Evolutionary conservation across 2,797 vertebrate genomes (phyloP).

Genomic region (Chaetodon trifasciatus): DNA sequence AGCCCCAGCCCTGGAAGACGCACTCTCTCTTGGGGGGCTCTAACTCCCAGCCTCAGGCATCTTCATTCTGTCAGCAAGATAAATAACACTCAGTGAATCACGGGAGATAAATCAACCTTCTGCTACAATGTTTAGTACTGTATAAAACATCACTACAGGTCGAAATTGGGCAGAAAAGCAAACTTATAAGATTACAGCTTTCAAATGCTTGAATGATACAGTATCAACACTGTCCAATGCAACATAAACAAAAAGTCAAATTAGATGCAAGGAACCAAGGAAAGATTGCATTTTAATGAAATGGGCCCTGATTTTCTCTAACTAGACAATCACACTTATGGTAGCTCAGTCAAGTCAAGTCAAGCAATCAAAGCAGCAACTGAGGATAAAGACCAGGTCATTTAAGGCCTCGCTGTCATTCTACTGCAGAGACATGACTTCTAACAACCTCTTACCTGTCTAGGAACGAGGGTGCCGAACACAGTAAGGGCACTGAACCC

Average conservation of each 20-base stretch:
- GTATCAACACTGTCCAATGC: conserved; percentile 6
- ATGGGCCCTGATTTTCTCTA: not conserved
- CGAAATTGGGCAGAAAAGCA: not conserved
- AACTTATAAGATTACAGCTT: conserved; percentile 25
- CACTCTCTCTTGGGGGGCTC: conserved; percentile 54
- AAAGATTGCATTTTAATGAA: not conserved
- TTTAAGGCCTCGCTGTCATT: conserved; percentile 10
- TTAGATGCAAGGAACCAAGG: conserved; percentile 3
- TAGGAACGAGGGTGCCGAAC: conserved; percentile 43
- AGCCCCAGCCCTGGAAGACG: conserved; percentile 68
- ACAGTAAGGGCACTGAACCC: conserved; percentile 50
- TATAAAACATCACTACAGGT: conserved; percentile 14
- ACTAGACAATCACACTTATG: not conserved
- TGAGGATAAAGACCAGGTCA: not conserved
- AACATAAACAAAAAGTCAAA: conserved; percentile 11
- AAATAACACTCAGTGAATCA: not conserved
- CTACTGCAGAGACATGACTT: conserved; percentile 16
- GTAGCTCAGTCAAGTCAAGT: no score
- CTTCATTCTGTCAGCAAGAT: conserved; percentile 70
- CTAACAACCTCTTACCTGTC: conserved; percentile 46
- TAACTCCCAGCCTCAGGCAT: conserved; percentile 81
- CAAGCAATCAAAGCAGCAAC: conserved; percentile 7
- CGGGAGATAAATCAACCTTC: not conserved
- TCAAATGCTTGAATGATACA: not conserved
- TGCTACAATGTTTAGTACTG: not conserved